phyloP scores from a whole-genome alignment of 1,140 invertebrate species.

The Yoshiicerus persimilis region DNA sequence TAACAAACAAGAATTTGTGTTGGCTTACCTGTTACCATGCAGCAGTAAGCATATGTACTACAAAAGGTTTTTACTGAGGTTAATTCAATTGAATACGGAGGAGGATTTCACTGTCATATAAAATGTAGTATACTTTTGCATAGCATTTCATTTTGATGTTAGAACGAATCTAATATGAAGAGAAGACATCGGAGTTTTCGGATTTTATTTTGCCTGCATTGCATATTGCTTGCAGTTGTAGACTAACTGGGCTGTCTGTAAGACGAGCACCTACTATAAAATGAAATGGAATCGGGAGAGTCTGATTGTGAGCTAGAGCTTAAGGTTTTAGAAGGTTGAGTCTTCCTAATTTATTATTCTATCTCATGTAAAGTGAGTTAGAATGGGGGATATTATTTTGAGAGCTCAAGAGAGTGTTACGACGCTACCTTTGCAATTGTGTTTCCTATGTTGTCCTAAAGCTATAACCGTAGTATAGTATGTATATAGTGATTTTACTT shows the following conservation, averaged over 20 bases:
- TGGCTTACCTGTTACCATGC: neutral
- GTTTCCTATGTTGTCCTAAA: neutral
- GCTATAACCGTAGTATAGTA: too few species aligned
- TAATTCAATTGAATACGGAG: neutral
- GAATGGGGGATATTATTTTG: neutral
- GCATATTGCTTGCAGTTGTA: neutral
- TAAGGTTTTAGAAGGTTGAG: neutral
- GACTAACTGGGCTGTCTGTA: neutral
- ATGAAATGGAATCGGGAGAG: neutral
- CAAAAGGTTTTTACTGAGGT: neutral
- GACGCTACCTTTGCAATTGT: neutral
- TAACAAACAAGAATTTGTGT: neutral
- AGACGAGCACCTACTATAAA: neutral
- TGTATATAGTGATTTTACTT: too few species aligned
- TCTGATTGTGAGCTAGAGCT: neutral
- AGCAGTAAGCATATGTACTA: neutral
- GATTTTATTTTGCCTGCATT: neutral
- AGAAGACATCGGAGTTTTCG: neutral
- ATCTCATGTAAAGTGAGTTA: conserved; percentile 16
- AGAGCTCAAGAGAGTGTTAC: neutral
- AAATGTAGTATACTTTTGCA: neutral
- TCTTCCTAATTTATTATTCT: conserved; percentile 13
- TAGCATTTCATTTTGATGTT: neutral
- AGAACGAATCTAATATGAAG: neutral
- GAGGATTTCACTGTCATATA: neutral